Conservation (phyloP, 2,113 vertebrate species). For the Cyphomyrus plagiostoma region DNA sequence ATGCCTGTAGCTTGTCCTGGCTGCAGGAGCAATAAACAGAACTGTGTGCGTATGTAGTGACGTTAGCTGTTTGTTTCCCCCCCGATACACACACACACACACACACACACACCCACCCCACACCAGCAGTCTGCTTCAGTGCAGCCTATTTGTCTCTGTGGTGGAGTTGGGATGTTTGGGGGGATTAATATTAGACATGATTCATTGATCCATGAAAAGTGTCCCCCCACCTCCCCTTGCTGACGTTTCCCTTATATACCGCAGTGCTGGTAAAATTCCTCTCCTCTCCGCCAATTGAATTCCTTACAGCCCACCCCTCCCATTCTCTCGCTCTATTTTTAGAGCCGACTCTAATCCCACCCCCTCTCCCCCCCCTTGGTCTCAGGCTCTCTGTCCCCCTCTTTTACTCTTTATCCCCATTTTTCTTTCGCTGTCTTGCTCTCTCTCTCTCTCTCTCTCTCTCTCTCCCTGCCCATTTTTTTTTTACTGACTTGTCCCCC, state of each 20-base stretch:
- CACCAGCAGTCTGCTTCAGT: conserved; percentile 16
- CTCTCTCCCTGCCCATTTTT: conserved; percentile 11
- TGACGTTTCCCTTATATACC: conserved; percentile 21
- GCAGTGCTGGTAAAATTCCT: conserved; percentile 33
- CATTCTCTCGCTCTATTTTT: conserved; percentile 33
- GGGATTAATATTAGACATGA: conserved; percentile 31
- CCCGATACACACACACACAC: not conserved
- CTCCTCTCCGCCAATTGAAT: conserved; percentile 10
- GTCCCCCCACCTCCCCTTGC: conserved; percentile 32
- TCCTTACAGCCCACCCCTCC: conserved; percentile 38
- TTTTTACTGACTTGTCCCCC: conserved; percentile 56
- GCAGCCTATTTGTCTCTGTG: conserved; percentile 20
- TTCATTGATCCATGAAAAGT: conserved; percentile 33
- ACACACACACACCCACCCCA: not conserved
- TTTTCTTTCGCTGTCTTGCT: conserved; percentile 24
- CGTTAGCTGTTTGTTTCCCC: conserved; percentile 27
- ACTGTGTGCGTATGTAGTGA: conserved; percentile 14
- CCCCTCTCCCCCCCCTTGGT: conserved; percentile 24
- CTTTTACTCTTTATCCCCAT: conserved; percentile 26
- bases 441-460: conserved; percentile 28
- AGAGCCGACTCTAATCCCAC: conserved; percentile 27
- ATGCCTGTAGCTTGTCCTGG: conserved; percentile 12
- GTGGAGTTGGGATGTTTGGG: not conserved
- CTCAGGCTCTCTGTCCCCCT: conserved; percentile 24
- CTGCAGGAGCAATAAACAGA: not conserved